Conservation (phyloP, 2,113 vertebrate genomes). For the Gambusia affinis region DNA sequence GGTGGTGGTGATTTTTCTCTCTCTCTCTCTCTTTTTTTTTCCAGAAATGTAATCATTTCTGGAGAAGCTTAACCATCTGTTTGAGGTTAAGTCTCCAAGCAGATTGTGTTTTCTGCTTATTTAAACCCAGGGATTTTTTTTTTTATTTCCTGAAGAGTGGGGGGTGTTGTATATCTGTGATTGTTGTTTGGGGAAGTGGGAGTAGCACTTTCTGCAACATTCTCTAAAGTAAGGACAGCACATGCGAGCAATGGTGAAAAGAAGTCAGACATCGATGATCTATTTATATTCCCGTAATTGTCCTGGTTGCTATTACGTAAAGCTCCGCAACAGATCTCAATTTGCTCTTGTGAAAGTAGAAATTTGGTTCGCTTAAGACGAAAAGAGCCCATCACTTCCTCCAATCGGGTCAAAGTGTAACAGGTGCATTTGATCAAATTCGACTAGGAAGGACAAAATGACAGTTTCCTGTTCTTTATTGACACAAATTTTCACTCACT, state of each 20-base stretch:
- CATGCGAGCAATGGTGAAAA: conserved; percentile 5
- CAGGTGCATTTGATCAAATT: conserved; percentile 21
- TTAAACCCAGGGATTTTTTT: conserved; percentile 78
- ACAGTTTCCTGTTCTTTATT: conserved; percentile 33
- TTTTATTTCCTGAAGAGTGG: conserved; percentile 54
- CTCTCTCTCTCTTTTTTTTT: conserved; percentile 44
- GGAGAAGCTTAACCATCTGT: conserved; percentile 95
- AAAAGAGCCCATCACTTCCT: conserved; percentile 33
- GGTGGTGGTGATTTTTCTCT: conserved; percentile 76
- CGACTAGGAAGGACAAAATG: conserved; percentile 21
- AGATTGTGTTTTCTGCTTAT: conserved; percentile 84
- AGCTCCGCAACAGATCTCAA: conserved; percentile 13
- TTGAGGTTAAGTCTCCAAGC: conserved; percentile 88
- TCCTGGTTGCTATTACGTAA: conserved; percentile 10
- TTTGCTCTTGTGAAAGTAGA: conserved; percentile 1
- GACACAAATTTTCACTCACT: neutral
- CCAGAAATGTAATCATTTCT: conserved; percentile 90
- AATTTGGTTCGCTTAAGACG: conserved; percentile 2
- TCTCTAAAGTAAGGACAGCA: neutral
- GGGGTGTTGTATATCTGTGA: conserved; percentile 24
- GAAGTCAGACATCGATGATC: neutral
- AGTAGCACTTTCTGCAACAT: neutral
- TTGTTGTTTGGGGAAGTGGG: conserved; percentile 28
- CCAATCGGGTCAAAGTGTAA: conserved; percentile 15
- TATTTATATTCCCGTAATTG: neutral